Base-by-base conservation (phyloP, 2,113 vertebrate genomes). In the Cottus gobio region DNA sequence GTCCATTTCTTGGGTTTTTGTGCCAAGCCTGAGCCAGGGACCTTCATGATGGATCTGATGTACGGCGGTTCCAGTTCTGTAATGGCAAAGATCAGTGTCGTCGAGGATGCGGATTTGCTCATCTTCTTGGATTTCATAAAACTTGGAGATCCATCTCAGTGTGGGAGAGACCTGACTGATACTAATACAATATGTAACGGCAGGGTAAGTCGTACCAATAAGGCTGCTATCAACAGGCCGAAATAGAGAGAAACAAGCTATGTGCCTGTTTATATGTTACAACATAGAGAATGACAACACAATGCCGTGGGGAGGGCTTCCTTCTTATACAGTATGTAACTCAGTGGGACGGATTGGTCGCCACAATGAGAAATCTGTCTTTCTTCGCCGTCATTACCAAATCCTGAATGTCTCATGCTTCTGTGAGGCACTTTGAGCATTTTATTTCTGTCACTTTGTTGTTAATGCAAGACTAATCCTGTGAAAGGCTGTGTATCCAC, bases 361-460 rank as follows among this genome's bases (percentile, higher is more conserved):
- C 24, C 20, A 64, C 31, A 54, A 3, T 58, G 39, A 26, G 34
- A 12, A 60, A 31, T 26, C 2, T 48, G 0, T 12, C 13, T 37
- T 57, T n/a, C 4, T 9, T 34, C 22, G 16, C 28, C 1, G 1
- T 52, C 30, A n/a, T 66, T 18, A 56, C 16, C 60, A 57, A 62
- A 36, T 69, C 72, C 31, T 37, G 8, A 31, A 42, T 31, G 37
- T 86, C 65, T 70, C 36, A 31, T 80, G 37, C 73, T 39, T 72
- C 50, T 56, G 26, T 65, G 42, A 66, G 54, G 20, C 36, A 68
- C 70, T 77, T 65, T 80, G 72, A 85, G 46, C 64, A 57, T 60
- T 79, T 37, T 26, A 39, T 80, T 75, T 70, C 48, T 39, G 75
- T 85, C 76, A 64, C 44, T 82, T 86, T 82, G 77, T 87, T 85